Conservation (phyloP, 2,113 vertebrate species). For the Pogonocichla stellata region DNA sequence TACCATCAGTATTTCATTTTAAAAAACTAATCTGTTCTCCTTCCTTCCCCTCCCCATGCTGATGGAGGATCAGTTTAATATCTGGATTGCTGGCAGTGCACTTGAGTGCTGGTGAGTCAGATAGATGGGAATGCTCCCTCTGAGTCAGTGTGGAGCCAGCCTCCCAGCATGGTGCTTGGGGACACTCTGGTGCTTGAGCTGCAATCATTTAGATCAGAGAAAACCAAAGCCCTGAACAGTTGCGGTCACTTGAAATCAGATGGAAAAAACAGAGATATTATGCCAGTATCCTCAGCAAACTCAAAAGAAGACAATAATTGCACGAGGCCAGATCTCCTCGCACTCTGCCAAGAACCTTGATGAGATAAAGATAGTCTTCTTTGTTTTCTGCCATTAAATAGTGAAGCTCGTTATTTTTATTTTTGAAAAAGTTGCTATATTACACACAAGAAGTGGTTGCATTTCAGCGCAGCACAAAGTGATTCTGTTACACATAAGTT, state of each 20-base stretch:
- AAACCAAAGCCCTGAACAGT: slow-evolving; percentile 56
- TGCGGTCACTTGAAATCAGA: slow-evolving; percentile 63
- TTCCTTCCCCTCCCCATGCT: neutral
- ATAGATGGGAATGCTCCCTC: slow-evolving; percentile 61
- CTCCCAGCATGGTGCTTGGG: slow-evolving; percentile 66
- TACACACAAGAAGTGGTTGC: neutral
- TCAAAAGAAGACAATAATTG: slow-evolving; percentile 36
- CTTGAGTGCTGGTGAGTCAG: slow-evolving; percentile 59
- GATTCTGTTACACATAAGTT: neutral
- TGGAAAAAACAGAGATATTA: slow-evolving; percentile 39
- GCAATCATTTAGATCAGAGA: slow-evolving; percentile 65
- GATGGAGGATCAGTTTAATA: slow-evolving; percentile 52
- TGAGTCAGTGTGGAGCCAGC: slow-evolving; percentile 64
- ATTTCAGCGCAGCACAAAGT: neutral
- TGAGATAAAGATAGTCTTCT: slow-evolving; percentile 48
- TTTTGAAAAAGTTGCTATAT: neutral
- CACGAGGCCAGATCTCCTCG: slow-evolving; percentile 11
- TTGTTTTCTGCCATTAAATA: slow-evolving; percentile 46
- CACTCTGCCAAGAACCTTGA: slow-evolving; percentile 28
- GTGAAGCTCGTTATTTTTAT: neutral
- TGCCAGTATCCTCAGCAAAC: slow-evolving; percentile 24
- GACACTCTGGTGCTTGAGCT: slow-evolving; percentile 63
- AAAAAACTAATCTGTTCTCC: slow-evolving; percentile 13
- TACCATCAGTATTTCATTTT: slow-evolving; percentile 56
- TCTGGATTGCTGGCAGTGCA: slow-evolving; percentile 59